phyloP scores from a whole-genome alignment of 2,888 invertebrate genomes.

The Platycnemis pennipes region DNA sequence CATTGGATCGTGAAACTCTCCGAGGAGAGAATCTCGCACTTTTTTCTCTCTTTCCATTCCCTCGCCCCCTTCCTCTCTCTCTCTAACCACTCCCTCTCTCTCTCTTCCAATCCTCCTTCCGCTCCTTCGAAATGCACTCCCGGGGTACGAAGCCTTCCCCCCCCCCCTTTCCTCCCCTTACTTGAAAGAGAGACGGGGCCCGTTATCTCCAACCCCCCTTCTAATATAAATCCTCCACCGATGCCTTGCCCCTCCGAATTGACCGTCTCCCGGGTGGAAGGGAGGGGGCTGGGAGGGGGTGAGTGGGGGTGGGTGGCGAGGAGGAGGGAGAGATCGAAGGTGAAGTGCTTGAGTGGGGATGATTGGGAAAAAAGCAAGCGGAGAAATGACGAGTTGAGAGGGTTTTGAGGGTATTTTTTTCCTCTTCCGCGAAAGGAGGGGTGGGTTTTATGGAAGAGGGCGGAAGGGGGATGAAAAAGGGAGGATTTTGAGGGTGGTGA shows the following conservation, averaged over 20 bases:
- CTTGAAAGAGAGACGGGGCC: background rate
- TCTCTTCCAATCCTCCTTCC: too few species aligned
- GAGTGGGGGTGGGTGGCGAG: too few species aligned
- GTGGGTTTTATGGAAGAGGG: background rate
- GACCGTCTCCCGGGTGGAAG: background rate
- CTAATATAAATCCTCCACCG: conserved; percentile 16
- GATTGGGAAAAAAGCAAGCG: conserved; percentile 33
- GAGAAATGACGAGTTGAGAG: conserved; percentile 32
- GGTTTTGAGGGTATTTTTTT: conserved; percentile 6
- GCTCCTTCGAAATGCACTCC: conserved; percentile 23
- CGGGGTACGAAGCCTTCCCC: background rate
- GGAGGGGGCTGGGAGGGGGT: background rate
- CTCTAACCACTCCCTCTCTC: background rate
- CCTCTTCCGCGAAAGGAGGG: background rate
- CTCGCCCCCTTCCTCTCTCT: background rate
- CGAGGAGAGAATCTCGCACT: conserved; percentile 42
- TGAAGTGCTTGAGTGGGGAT: conserved; percentile 35
- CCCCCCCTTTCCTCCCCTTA: background rate
- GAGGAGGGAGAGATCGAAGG: conserved; percentile 25
- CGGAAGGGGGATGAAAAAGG: background rate
- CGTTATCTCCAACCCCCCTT: background rate
- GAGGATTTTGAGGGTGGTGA: background rate
- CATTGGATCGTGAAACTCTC: conserved; percentile 63
- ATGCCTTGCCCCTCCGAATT: background rate
- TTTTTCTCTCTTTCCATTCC: background rate